Evolutionary conservation across 2,888 invertebrate genomes (phyloP).

Genomic region (Miltochrista miniata): DNA sequence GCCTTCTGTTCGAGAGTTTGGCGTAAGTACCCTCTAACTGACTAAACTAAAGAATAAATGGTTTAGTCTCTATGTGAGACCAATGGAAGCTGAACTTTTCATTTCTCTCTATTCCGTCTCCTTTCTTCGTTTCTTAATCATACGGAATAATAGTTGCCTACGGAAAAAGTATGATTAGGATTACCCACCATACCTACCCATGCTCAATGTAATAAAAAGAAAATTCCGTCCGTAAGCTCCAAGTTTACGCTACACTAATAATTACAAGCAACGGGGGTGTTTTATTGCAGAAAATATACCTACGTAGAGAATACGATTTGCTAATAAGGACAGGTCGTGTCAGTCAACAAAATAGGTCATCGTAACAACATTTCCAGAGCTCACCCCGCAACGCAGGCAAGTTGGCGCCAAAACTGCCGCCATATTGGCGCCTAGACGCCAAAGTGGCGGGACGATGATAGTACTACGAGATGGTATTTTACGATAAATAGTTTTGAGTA

Average conservation of each 20-base stretch:
- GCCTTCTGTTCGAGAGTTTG: too few species aligned
- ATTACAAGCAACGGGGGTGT: conserved; percentile 17
- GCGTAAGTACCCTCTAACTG: too few species aligned
- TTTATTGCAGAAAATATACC: conserved; percentile 3
- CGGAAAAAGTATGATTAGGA: too few species aligned
- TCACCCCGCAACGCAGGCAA: conserved; percentile 58
- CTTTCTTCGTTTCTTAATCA: too few species aligned
- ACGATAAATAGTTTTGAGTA: too few species aligned
- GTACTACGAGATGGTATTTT: conserved; percentile 16
- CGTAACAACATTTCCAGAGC: conserved; percentile 52
- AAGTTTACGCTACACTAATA: conserved; percentile 8
- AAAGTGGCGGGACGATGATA: conserved; percentile 49
- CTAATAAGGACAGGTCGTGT: conserved; percentile 24
- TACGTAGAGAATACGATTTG: conserved; percentile 9
- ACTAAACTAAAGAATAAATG: too few species aligned
- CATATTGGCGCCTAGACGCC: conserved; percentile 58
- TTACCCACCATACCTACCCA: too few species aligned
- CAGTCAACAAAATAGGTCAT: conserved; percentile 56
- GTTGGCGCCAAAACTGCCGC: conserved; percentile 74
- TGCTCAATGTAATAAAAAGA: too few species aligned
- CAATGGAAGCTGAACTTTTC: too few species aligned
- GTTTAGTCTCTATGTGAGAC: too few species aligned
- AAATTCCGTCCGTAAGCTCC: neutral
- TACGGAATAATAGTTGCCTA: too few species aligned
- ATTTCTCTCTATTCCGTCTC: too few species aligned